Base-by-base conservation (phyloP, 2,888 invertebrate genomes). In the Saturnia pavonia region DNA sequence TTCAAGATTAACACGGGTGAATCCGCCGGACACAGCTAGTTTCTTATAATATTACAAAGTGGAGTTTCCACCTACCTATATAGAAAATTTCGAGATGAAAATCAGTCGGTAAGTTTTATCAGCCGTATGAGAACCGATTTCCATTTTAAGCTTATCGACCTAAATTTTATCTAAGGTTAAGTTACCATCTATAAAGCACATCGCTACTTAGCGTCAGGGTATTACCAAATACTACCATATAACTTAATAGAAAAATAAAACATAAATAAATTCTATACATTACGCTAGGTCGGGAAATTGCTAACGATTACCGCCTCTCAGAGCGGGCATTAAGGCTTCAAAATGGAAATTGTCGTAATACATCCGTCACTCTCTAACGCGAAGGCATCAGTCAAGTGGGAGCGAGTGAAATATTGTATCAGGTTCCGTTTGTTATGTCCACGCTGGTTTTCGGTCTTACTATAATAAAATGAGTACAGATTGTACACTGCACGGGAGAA, bases 381-480 rank as follows among this genome's bases (percentile, higher is more conserved):
- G 74, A 72, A 80, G 79, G 78, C 77, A 80, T 90, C 89, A 85
- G 83, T 90, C 88, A 90, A 85, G 89, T 82, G 86, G 74, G 89
- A 90, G 86, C 81, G 90, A 88, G 90, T 90, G 88, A 89, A 88
- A 88, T 89, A 90, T 90, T 81, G 86, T 57, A 85, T 83, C 82
- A 85, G 82, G 83, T 83, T 80, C 79, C 85, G 80, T 79, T 81
- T 83, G 85, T 57, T 57, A 86, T 85, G 87, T 86, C 88, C 85
- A 81, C 83, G 81, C 83, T 90, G 88, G 90, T 90, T 90, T 90
- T 90, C 88, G 90, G 89, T 89, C 90, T 89, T 88, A 57, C 57
- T 9, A 25, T 57, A 25, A 12, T 1, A 25, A 57, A 25, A 11
- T 8, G 57, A 25, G 14, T 12, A 57, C 57, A 22, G 57, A 25